phyloP scores from a whole-genome alignment of 2,888 invertebrate species.

The Nomada fucata region DNA sequence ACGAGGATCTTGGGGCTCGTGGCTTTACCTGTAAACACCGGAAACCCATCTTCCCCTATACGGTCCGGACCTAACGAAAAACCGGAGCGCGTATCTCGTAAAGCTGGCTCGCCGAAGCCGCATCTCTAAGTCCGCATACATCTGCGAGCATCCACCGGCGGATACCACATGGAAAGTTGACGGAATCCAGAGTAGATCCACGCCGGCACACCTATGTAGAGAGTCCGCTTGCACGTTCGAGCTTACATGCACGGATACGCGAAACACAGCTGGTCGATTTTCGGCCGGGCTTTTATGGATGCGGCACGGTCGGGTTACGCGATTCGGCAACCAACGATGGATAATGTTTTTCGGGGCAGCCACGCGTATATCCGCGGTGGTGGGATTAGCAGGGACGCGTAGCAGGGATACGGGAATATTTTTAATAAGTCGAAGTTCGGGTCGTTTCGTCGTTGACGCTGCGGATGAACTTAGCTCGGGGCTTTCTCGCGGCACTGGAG shows the following conservation, averaged over 20 bases:
- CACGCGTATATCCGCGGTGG: neutral
- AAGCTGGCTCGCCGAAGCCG: constrained; percentile 46
- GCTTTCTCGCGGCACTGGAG: constrained; percentile 2
- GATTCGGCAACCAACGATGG: neutral
- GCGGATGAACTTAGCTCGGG: constrained; percentile 36
- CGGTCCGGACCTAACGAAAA: constrained; percentile 63
- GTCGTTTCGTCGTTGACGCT: constrained; percentile 44
- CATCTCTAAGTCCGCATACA: neutral
- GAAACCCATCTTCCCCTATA: constrained; percentile 72
- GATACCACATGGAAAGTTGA: neutral
- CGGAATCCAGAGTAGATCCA: neutral
- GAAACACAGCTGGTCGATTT: neutral
- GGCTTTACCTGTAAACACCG: constrained; percentile 76
- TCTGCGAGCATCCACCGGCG: neutral
- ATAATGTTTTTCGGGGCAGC: neutral
- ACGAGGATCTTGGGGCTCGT: constrained; percentile 63
- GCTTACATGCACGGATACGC: neutral
- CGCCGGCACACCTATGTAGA: neutral
- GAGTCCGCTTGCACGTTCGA: neutral
- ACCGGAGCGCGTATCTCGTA: constrained; percentile 71
- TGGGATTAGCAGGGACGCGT: constrained; percentile 10
- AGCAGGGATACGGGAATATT: constrained; percentile 35
- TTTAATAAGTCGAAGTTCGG: constrained; percentile 56
- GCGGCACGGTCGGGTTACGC: constrained; percentile 1
- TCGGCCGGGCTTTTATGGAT: constrained; percentile 4